A percentile compares a stretch with the other conserved stretches of the same genome.
phyloP scores from a whole-genome alignment of 1,140 invertebrate species.

The Macrosteles quadrilineatus region DNA sequence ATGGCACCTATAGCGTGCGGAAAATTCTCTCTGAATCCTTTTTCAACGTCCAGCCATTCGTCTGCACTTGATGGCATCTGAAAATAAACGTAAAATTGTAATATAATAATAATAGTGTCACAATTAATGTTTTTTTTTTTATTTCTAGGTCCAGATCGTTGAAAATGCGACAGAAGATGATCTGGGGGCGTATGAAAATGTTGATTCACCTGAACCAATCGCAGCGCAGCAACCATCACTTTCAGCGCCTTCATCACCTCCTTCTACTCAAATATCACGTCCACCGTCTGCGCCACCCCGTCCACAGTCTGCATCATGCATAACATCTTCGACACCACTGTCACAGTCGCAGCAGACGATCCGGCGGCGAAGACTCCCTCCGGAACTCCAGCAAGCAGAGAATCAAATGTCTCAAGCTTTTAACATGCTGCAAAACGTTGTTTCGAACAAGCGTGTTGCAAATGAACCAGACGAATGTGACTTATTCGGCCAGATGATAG shows the following conservation, averaged over 20 bases:
- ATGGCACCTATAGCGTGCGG: constrained; percentile 47
- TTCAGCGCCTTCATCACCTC: background rate
- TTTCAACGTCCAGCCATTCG: constrained; percentile 46
- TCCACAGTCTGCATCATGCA: too few species aligned
- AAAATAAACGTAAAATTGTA: too few species aligned
- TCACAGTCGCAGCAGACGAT: background rate
- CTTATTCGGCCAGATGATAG: constrained; percentile 36
- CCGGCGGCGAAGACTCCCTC: constrained; percentile 12
- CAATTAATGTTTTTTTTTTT: too few species aligned
- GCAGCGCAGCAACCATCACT: background rate
- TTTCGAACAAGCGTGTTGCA: constrained; percentile 12
- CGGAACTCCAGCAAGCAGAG: constrained; percentile 17
- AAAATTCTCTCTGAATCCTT: constrained; percentile 45
- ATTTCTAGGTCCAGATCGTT: too few species aligned
- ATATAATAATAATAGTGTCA: too few species aligned
- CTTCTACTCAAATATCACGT: background rate
- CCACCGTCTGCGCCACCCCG: background rate
- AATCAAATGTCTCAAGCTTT: constrained; percentile 31
- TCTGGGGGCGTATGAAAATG: too few species aligned
- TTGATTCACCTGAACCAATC: background rate
- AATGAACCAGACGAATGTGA: constrained; percentile 30
- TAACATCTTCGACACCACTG: too few species aligned
- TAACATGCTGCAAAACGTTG: constrained; percentile 19
- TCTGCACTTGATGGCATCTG: constrained; percentile 41
- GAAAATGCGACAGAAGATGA: too few species aligned